phyloP scores from a whole-genome alignment of 2,113 vertebrate species.

The Antechinus stuartii region DNA sequence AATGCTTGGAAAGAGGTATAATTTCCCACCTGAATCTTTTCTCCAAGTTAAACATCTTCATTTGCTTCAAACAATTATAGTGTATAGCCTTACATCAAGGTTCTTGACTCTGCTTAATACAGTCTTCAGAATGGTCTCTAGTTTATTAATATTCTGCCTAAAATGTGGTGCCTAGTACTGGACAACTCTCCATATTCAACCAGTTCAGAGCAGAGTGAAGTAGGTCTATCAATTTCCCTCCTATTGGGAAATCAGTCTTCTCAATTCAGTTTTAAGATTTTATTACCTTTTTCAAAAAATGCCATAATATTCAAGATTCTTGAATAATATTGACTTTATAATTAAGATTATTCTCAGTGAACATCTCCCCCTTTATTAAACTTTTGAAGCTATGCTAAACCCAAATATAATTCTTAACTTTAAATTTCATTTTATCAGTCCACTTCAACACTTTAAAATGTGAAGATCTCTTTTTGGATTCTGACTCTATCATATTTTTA shows the following conservation, averaged over 20 bases:
- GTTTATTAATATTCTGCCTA: neutral
- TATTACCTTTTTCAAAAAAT: neutral
- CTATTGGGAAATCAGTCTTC: neutral
- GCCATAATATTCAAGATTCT: neutral
- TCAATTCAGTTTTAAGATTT: neutral
- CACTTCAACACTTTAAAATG: neutral
- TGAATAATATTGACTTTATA: neutral
- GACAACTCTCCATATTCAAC: neutral
- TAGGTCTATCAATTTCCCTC: neutral
- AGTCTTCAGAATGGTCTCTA: neutral
- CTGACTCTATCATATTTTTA: neutral
- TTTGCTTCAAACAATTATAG: neutral
- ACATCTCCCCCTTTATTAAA: neutral
- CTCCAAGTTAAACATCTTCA: neutral
- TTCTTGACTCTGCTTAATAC: neutral
- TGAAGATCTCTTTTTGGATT: neutral
- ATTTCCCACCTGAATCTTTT: neutral
- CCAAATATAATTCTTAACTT: neutral
- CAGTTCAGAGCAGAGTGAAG: neutral
- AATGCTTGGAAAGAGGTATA: neutral
- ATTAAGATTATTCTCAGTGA: neutral
- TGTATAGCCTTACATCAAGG: neutral
- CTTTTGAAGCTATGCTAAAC: neutral
- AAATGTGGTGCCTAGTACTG: neutral
- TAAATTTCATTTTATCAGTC: neutral